Conservation (phyloP, 2,113 vertebrate genomes). For the Isichthys henryi region DNA sequence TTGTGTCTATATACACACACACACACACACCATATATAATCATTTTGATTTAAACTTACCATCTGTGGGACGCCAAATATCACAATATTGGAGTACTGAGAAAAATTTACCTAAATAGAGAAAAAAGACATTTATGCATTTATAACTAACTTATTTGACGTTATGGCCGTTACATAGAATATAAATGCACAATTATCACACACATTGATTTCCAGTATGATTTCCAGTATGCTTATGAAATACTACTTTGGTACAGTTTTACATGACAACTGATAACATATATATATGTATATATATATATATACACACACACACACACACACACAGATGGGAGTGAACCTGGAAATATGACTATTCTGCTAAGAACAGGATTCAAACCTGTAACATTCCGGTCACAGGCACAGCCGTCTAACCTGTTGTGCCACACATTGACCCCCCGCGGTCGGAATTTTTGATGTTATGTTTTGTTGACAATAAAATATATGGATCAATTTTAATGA, state of each 20-base stretch:
- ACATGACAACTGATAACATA: neutral
- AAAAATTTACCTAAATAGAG: slow-evolving; percentile 75
- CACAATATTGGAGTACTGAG: slow-evolving; percentile 76
- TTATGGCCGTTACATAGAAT: neutral
- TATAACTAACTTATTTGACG: neutral
- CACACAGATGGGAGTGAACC: neutral
- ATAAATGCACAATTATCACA: neutral
- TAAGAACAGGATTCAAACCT: neutral
- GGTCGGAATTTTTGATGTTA: neutral
- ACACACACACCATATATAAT: neutral
- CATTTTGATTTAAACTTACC: slow-evolving; percentile 62
- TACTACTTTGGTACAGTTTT: neutral
- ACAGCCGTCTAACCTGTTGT: neutral
- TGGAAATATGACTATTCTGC: neutral
- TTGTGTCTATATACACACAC: neutral
- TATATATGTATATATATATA: too few relatives aligned
- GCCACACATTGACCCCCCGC: neutral
- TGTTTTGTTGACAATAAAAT: neutral
- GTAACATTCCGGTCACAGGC: neutral
- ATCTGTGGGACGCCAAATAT: slow-evolving; percentile 96
- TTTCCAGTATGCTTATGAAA: neutral
- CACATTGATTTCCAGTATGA: neutral
- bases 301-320: too few relatives aligned
- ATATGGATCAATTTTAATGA: neutral
- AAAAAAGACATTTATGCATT: neutral